These are phyloP conservation scores for Molothrus ater DNA, from an alignment of 2,797 vertebrate genomes.

Conservation along the genomic window DNA sequence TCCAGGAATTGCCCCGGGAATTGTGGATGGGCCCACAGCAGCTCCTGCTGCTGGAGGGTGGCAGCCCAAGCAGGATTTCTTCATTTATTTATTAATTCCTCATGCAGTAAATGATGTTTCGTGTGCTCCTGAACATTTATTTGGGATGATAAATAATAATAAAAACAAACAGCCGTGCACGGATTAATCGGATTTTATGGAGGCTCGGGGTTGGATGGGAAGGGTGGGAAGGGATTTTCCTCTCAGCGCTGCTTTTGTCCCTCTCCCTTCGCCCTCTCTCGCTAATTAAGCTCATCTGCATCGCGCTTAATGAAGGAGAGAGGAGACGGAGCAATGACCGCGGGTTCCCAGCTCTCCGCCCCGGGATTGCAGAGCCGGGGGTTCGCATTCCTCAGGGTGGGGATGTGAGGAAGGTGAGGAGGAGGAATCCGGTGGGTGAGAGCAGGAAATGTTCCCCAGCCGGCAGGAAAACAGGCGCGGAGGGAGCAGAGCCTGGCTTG, in stretches of 20 bases:
- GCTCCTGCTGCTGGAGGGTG: neutral
- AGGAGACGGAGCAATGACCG: neutral
- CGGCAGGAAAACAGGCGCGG: neutral
- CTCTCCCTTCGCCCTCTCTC: neutral
- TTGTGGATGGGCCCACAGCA: accelerated
- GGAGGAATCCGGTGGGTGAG: neutral
- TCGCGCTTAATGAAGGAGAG: neutral
- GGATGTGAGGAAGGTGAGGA: accelerated
- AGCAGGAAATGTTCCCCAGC: neutral
- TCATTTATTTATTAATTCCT: neutral
- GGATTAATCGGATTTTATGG: neutral
- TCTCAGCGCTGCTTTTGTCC: neutral
- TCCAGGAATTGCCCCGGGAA: neutral
- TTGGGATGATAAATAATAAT: neutral
- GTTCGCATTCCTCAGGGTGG: accelerated
- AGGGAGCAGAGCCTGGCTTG: neutral
- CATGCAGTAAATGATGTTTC: neutral
- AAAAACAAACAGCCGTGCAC: neutral
- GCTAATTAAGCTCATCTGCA: slow-evolving; percentile 25
- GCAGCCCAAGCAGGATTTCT: neutral
- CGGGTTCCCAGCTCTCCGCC: neutral
- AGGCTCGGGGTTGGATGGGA: neutral
- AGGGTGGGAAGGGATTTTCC: neutral
- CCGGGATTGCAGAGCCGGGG: neutral
- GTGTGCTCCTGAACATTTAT: neutral